Conservation (phyloP, 2,113 vertebrate species). For the Triplophysa tibetana region DNA sequence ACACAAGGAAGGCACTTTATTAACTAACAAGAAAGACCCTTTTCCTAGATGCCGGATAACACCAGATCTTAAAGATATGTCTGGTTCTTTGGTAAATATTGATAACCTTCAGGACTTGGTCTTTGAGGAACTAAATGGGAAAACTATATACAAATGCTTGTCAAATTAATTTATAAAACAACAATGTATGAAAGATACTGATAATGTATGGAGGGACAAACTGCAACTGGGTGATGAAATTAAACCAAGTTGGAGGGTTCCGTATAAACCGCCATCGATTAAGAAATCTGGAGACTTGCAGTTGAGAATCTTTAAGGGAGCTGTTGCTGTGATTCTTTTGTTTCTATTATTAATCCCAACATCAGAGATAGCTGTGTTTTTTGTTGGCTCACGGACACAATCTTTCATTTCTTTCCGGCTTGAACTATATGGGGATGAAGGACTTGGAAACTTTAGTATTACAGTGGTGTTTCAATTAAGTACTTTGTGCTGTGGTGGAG, state of each 20-base stretch:
- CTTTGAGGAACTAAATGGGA: neutral
- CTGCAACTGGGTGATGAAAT: neutral
- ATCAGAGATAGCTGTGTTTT: neutral
- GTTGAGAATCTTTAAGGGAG: neutral
- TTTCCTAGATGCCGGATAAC: neutral
- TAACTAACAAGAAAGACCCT: too few species aligned
- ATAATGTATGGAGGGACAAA: slow-evolving; percentile 3
- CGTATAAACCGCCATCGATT: neutral
- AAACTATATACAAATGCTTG: neutral
- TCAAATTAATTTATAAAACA: neutral
- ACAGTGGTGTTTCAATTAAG: neutral
- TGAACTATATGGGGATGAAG: neutral
- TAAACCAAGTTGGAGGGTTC: neutral
- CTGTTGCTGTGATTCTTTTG: neutral
- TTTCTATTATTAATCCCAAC: neutral
- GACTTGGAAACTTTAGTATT: neutral
- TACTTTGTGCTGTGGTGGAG: neutral
- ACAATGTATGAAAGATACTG: neutral
- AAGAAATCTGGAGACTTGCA: neutral
- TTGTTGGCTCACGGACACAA: neutral
- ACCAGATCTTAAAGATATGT: neutral
- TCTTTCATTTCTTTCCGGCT: neutral
- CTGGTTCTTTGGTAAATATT: neutral
- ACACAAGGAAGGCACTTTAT: too few species aligned
- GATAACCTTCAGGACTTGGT: neutral